Evolutionary conservation across 2,888 invertebrate species (phyloP), one percentile per base, ranked within the genome.

Genomic region (Ophraella communa): DNA sequence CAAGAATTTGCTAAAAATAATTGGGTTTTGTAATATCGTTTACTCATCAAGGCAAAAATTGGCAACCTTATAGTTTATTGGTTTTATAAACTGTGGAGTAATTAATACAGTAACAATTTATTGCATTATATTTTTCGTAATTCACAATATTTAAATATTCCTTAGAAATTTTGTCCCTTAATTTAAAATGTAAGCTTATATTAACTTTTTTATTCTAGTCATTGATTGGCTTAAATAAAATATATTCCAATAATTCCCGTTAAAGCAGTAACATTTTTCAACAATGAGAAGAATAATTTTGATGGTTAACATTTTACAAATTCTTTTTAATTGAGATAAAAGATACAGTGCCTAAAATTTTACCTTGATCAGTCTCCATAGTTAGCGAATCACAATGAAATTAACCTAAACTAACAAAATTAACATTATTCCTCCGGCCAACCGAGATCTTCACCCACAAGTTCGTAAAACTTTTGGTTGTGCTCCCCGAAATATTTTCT

Each of bases 381-480:
- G n/a, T 39, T 39, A 14, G 17, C 14, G 17, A 18, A 45, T 45
- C 21, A 45, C 20, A 45, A 45, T 45, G 60, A 14, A 63, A 54
- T 61, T 62, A 63, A 65, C 57, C 66, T 62, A 65, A 47, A 24
- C 11, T 8, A 51, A 54, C 39, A 63, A 64, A 62, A 62, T 52
- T 62, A 72, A 35, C 45, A 71, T 81, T 87, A 94, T 81, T 94
- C 93, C 81, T 94, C 94, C 53, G 95, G 94, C 98, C 98, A 98
- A 67, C 93, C 92, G 71, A 97, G 89, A 82, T 94, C 93, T 81
- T 94, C 92, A 3, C 95, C 94, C n/a, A 96, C 90, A 73, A 96
- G 87, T 76, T 95, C 92, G 82, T 95, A 96, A 81, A 96, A 95
- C 78, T 91, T 89, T 81, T 93, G 92, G 84, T 96, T 96, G 83